Base-by-base conservation (phyloP, 2,113 vertebrate species). In the Pipa parva region DNA sequence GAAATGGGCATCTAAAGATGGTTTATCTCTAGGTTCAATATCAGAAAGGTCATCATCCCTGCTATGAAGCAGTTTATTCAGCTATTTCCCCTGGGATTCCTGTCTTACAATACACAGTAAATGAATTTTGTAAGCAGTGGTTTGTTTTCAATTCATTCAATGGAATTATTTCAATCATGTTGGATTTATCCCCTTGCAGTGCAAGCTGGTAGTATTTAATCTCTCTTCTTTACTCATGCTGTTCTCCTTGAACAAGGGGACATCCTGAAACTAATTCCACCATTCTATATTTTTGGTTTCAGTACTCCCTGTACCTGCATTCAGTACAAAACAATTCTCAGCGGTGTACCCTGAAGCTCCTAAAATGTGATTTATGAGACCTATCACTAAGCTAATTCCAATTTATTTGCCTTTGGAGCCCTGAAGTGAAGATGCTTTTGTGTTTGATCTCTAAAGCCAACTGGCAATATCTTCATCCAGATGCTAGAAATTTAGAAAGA, bases 331-430 rank as follows among this genome's bases (percentile, higher is more conserved):
- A 18, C 42, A 51, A 71, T 61, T 72, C 45, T 69, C 71, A 64
- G 56, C 67, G 65, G 31, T 72, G 70, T 66, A 50, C 71, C 69
- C 77, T 71, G 24, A 46, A 75, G 56, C 54, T 74, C 54, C 37
- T 33, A 69, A 71, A 59, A 8, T 74, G 52, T 73, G 45, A 73
- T 77, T 78, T 81, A 81, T 74, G 71, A 76, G 56, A 62, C 65
- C 72, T 76, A 77, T 77, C 75, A 74, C 52, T 60, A 59, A 67
- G 59, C 73, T 79, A 74, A 79, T 80, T 80, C 76, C 63, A 80
- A 49, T 82, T 59, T 21, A 51, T 78, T 66, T 79, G 72, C 52
- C 59, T 60, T 75, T 3, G 6, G 59, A 66, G 67, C 70, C 72
- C 51, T 67, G 72, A n/a, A 77, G 36, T 75, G 68, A 72, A 65